Base-by-base conservation (phyloP, 2,888 invertebrate genomes). In the Drosophila suboccidentalis region DNA sequence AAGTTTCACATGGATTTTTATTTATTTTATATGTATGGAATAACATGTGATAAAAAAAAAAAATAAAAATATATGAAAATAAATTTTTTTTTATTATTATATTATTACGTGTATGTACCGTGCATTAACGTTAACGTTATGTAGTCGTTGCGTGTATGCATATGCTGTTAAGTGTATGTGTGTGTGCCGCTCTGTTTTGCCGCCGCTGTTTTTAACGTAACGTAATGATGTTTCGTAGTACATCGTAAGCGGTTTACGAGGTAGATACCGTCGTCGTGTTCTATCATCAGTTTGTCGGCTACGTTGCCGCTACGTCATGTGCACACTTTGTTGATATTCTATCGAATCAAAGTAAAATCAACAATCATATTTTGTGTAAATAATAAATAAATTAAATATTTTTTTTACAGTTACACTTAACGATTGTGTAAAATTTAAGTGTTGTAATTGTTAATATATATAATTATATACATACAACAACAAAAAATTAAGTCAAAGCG, bases 381-480 rank as follows among this genome's bases (percentile, higher is more conserved):
- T 41, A 54, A 57, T 49, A 53, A 19, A 49, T 38, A 29, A 49
- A 47, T 63, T 34, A 13, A 57, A 53, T 67, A 47, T 58, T 66
- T 72, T 75, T 71, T 78, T 71, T 71, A 57, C 67, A 82, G 82
- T 82, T 82, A 61, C 80, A 75, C 63, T 46, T 61, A 68, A 75
- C 71, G 77, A 68, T 80, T 78, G 78, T 80, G 72, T 71, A 72
- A 41, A 85, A 82, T 80, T 67, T 80, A 58, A 68, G 68, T 82
- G 86, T 80, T 86, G 83, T 77, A 86, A 73, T 82, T 77, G 70
- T 80, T 79, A 50, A 57, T 19, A 72, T 32, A 67, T 39, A 50
- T 46, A 59, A 65, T 41, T 54, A 62, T 59, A 77, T 57, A 43
- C 11, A 68, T 46, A 62, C 53, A 64, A 55, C 49, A 59, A 61